Evolutionary conservation across 2,888 invertebrate species (phyloP).

Genomic region (Orchesellides sinensis): DNA sequence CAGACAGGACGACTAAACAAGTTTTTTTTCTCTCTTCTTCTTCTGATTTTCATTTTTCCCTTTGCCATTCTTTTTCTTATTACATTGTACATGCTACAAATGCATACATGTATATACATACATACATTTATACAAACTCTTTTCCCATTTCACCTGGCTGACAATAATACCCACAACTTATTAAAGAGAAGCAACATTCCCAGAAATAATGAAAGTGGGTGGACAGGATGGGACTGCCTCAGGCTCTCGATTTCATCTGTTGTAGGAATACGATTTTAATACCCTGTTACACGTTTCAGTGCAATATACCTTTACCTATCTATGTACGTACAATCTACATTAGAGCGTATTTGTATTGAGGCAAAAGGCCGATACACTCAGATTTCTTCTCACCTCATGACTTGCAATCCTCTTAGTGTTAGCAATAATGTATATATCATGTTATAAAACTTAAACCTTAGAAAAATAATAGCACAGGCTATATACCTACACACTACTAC

Average conservation of each 20-base stretch:
- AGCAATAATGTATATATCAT: too few species aligned
- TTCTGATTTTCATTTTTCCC: conserved; percentile 23
- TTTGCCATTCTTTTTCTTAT: too few species aligned
- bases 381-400: too few species aligned
- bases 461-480: too few species aligned
- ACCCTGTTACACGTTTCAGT: conserved; percentile 14
- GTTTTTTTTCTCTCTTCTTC: conserved; percentile 49
- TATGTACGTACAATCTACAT: background rate
- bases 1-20: conserved; percentile 57
- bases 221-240: conserved; percentile 71
- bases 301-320: background rate
- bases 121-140: too few species aligned
- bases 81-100: too few species aligned
- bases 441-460: too few species aligned
- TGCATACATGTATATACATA: too few species aligned
- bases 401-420: too few species aligned
- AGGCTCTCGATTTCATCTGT: conserved; percentile 62
- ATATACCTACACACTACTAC: too few species aligned
- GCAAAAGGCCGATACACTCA: too few species aligned
- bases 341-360: too few species aligned
- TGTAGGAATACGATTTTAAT: conserved; percentile 63
- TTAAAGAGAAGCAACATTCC: conserved; percentile 55
- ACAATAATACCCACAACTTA: conserved; percentile 63
- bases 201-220: conserved; percentile 72
- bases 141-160: conserved; percentile 56